These are phyloP conservation scores for Turritopsis dohrnii DNA, from an alignment of 30 jellyfish, hydroid and myxozoan species.

Conservation along the genomic window DNA sequence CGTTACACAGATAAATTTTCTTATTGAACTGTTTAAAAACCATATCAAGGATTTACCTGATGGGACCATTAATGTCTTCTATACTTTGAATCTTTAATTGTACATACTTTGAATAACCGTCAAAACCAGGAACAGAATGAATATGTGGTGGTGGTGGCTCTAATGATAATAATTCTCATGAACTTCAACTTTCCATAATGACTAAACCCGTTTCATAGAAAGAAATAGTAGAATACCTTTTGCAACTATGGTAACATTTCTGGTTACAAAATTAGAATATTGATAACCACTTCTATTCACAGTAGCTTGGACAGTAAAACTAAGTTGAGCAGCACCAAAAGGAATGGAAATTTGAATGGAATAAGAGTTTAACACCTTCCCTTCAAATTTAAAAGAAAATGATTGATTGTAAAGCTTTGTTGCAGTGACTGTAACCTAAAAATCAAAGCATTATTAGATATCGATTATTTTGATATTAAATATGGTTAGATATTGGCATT, in stretches of 20 bases:
- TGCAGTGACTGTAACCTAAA: not conserved
- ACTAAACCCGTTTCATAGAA: not conserved
- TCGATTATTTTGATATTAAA: no score
- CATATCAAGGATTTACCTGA: constrained; percentile 6
- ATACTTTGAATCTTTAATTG: not conserved
- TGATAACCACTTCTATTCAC: not conserved
- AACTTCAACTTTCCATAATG: not conserved
- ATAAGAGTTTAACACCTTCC: no score
- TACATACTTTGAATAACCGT: not conserved
- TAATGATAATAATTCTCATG: not conserved
- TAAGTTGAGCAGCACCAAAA: not conserved
- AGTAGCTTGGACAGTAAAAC: not conserved
- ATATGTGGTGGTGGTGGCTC: constrained; percentile 7
- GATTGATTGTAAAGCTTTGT: not conserved
- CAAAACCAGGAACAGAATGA: not conserved
- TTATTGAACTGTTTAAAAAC: no score
- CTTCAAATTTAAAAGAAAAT: not conserved
- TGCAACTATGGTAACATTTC: not conserved
- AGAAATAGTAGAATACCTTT: not conserved
- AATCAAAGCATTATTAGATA: not conserved
- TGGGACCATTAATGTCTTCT: not conserved
- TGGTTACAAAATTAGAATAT: not conserved
- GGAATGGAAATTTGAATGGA: not conserved
- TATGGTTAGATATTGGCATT: no score
- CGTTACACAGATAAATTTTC: no score